Evolutionary conservation across 2,888 invertebrate genomes (phyloP), one percentile per base, ranked within the genome.

Genomic region (Tridacna gigas): DNA sequence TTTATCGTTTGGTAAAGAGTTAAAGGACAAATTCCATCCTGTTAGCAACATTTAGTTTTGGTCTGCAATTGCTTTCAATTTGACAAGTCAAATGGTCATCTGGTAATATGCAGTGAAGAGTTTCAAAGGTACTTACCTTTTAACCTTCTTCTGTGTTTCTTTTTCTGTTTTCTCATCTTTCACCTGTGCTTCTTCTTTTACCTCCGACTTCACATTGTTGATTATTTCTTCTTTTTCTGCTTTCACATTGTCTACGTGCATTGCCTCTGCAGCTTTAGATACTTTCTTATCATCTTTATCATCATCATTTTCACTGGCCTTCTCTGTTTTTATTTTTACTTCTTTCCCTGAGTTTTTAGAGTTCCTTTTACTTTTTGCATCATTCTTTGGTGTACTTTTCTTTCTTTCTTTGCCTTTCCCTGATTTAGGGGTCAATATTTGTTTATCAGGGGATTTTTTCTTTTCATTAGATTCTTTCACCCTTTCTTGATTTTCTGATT

Each of bases 161-260:
- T 71, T 26, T 69, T 26, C 67, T 26, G 37, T 28, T 51, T 48
- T 51, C 60, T 74, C 74, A 28, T 7, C 7, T 74, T 60, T 74
- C 20, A 74, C 74, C 37, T 28, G 45, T 76, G n/a, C 0, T n/a
- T 74, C 51, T 11, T 67, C 67, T 28, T 26, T 18, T 18, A 18
- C 37, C n/a, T 63, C 22, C 1, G 4, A 5, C 25, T 63, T 63
- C 25, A 26, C 65, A 28, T 37, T 67, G 18, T 67, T n/a, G 3
- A 4, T 75, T 37, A 75, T 26, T 66, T 45, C 76, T 77, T 84
- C 79, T 61, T 80, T 74, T 67, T 74, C 81, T 60, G 65, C 60
- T 60, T 87, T 84, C n/a, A 48, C 28, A 45, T 87, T 87, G 66
- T 84, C 83, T 25, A 81, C 83, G 51, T 79, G 77, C 3, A 80